Conservation (phyloP, 2,113 vertebrate species). For the Drymodes brunneopygia region DNA sequence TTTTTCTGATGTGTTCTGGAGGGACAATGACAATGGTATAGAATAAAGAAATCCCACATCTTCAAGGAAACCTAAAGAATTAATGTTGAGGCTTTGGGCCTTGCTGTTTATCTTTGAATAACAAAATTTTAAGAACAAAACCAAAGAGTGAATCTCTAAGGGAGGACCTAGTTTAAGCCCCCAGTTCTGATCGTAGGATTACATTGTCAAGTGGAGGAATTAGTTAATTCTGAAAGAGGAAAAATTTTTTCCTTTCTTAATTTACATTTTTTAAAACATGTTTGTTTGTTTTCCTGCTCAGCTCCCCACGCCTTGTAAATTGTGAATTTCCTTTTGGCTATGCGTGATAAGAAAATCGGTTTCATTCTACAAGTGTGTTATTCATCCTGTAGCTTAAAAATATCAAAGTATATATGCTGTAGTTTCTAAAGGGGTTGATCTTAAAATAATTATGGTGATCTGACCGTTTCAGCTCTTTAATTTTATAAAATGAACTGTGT, state of each 20-base stretch:
- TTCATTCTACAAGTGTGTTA: neutral
- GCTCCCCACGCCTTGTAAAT: neutral
- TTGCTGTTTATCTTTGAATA: neutral
- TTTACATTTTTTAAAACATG: constrained; percentile 36
- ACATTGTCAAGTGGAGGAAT: neutral
- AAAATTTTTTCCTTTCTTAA: neutral
- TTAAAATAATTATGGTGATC: neutral
- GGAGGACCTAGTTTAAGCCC: neutral
- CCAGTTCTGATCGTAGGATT: neutral
- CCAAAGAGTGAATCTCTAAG: neutral
- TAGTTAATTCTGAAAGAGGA: neutral
- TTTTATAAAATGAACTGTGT: neutral
- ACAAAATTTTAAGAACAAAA: neutral
- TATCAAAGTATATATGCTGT: neutral
- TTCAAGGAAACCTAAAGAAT: neutral
- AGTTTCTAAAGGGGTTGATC: neutral
- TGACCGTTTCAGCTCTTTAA: neutral
- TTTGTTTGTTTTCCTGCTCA: constrained; percentile 39
- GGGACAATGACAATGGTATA: neutral
- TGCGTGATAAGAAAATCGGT: neutral
- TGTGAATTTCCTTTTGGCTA: constrained; percentile 37
- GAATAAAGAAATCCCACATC: neutral
- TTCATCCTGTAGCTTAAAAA: neutral
- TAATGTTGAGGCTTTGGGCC: neutral
- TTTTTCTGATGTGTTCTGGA: neutral